Conservation (phyloP, 2,797 vertebrate genomes). For the Phylloscopus collybita region DNA sequence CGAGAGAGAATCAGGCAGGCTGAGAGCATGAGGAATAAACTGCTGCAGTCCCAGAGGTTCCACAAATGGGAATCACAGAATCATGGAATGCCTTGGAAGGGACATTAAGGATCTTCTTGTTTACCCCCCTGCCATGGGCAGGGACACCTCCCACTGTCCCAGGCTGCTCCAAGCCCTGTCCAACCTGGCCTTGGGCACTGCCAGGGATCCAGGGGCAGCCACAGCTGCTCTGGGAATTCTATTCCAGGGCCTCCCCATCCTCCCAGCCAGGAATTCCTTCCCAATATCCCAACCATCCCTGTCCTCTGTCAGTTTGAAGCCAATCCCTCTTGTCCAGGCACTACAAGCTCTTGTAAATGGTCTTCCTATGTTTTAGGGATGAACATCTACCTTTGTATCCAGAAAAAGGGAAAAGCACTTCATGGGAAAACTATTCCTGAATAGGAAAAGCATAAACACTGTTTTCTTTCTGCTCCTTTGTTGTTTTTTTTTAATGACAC, state of each 20-base stretch:
- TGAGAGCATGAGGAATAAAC: neutral
- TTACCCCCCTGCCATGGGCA: neutral
- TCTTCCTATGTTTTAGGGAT: neutral
- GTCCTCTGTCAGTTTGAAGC: no score
- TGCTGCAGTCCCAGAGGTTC: neutral
- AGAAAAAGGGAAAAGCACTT: neutral
- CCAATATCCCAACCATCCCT: neutral
- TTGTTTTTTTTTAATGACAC: neutral
- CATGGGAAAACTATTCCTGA: neutral
- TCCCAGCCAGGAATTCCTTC: rapidly evolving
- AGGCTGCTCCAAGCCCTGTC: neutral
- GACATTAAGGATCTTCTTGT: neutral
- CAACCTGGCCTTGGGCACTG: neutral
- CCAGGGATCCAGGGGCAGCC: neutral
- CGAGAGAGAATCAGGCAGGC: neutral
- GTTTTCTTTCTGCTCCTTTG: rapidly evolving
- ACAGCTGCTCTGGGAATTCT: rapidly evolving
- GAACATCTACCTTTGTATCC: neutral
- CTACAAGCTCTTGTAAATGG: neutral
- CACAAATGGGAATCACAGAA: neutral
- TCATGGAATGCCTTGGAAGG: neutral
- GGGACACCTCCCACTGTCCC: rapidly evolving
- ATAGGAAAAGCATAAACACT: rapidly evolving
- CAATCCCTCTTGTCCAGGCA: neutral
- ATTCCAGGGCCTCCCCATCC: neutral